These are phyloP conservation scores for Perognathus longimembris DNA, from an alignment of 2,113 vertebrate species.

Conservation along the genomic window DNA sequence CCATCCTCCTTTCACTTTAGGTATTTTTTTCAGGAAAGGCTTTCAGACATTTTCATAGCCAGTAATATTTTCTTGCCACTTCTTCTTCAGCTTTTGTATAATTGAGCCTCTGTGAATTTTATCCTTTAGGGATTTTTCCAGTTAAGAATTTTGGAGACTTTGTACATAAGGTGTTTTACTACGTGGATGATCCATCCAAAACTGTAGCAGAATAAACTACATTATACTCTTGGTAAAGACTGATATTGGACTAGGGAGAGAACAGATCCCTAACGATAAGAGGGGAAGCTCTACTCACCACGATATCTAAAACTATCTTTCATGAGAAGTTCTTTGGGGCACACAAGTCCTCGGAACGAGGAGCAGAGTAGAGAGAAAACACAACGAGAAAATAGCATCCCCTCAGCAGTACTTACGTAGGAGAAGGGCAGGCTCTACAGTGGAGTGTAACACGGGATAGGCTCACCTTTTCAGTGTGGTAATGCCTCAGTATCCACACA, in stretches of 20 bases:
- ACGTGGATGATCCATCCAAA: not conserved
- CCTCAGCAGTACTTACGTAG: not conserved
- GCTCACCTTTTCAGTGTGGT: not conserved
- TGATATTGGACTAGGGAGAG: not conserved
- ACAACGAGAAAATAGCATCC: not conserved
- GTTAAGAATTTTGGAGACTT: not conserved
- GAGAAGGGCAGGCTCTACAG: conserved; percentile 25
- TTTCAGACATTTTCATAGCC: not conserved
- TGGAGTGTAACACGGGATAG: not conserved
- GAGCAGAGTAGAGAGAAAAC: not conserved
- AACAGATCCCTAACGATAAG: not conserved
- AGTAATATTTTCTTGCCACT: not conserved
- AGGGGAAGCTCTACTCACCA: not conserved
- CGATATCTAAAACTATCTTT: not conserved
- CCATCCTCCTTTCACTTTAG: too few relatives aligned
- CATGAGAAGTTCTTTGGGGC: conserved; percentile 1
- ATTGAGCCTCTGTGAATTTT: not conserved
- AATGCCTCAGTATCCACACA: not conserved
- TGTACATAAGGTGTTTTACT: not conserved
- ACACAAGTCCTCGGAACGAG: not conserved
- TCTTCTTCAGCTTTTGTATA: conserved; percentile 41
- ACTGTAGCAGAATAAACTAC: not conserved
- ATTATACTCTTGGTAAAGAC: not conserved
- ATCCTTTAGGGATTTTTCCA: not conserved
- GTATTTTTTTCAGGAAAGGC: too few relatives aligned